A percentile compares a stretch with the other conserved stretches of the same genome.
phyloP scores from a whole-genome alignment of 2,888 invertebrate species.

The Leptinotarsa peninsularis region DNA sequence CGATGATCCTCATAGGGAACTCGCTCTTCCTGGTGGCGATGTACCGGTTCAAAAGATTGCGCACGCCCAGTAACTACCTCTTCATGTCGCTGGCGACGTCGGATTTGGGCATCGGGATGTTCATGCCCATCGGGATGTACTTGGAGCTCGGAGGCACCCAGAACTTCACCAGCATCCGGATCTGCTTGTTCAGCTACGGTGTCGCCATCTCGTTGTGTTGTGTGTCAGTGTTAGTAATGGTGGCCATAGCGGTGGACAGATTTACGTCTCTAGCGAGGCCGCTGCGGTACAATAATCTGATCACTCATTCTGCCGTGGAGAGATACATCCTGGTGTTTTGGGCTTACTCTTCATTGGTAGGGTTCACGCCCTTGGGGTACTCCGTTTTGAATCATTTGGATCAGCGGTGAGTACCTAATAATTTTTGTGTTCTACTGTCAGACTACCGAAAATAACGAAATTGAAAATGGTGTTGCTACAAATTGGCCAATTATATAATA shows the following conservation, averaged over 20 bases:
- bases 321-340: conserved; percentile 71
- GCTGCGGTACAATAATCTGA: conserved; percentile 73
- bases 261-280: conserved; percentile 74
- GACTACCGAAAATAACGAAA: no score
- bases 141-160: conserved; percentile 69
- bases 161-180: conserved; percentile 63
- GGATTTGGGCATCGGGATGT: conserved; percentile 72
- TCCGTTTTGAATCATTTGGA: conserved; percentile 62
- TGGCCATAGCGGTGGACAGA: conserved; percentile 74
- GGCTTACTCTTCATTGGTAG: conserved; percentile 71
- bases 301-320: conserved; percentile 72
- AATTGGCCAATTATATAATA: no score
- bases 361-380: conserved; percentile 70
- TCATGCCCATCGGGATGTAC: conserved; percentile 72
- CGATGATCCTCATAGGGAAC: conserved; percentile 72
- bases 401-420: conserved; percentile 50
- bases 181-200: conserved; percentile 72
- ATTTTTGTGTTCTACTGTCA: no score
- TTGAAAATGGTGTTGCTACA: no score
- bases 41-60: conserved; percentile 71
- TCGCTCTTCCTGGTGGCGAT: conserved; percentile 72
- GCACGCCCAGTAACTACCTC: conserved; percentile 74
- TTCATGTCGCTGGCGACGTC: conserved; percentile 72
- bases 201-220: conserved; percentile 71
- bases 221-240: conserved; percentile 72